Evolutionary conservation across 1,140 invertebrate species (phyloP).

Genomic region (Araneus ventricosus): DNA sequence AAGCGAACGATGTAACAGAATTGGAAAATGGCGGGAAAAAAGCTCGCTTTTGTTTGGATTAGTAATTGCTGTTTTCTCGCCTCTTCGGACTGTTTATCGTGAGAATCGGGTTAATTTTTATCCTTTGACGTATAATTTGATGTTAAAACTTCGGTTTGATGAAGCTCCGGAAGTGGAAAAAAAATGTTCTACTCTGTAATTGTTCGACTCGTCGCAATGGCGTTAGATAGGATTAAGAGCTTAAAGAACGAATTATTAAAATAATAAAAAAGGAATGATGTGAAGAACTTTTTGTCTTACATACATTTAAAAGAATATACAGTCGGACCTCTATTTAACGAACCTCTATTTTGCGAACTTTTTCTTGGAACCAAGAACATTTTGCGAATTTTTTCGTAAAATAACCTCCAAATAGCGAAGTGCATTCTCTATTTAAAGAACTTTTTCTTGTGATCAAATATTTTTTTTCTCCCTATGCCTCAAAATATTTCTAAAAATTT

Average conservation of each 20-base stretch:
- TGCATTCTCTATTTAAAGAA: no score
- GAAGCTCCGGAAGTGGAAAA: not conserved
- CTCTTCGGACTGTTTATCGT: not conserved
- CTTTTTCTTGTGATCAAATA: no score
- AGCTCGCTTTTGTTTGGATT: conserved; percentile 2
- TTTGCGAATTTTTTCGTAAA: no score
- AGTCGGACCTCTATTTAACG: no score
- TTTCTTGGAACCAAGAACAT: no score
- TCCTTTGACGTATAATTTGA: not conserved
- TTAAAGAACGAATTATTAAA: not conserved
- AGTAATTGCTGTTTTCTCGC: not conserved
- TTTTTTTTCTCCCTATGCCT: no score
- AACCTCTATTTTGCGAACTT: no score
- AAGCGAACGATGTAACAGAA: not conserved
- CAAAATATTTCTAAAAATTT: no score
- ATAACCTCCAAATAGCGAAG: no score
- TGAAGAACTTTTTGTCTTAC: no score
- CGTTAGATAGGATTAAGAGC: not conserved
- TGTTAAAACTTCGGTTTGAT: not conserved
- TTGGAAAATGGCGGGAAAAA: not conserved
- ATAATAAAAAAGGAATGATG: no score
- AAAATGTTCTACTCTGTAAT: not conserved
- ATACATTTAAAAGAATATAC: no score
- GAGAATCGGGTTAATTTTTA: not conserved
- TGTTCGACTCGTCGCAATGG: not conserved